Percentiles rank a stretch among this genome's conserved stretches.
Conservation (phyloP, 1,140 invertebrate genomes). For the Adelges cooleyi region DNA sequence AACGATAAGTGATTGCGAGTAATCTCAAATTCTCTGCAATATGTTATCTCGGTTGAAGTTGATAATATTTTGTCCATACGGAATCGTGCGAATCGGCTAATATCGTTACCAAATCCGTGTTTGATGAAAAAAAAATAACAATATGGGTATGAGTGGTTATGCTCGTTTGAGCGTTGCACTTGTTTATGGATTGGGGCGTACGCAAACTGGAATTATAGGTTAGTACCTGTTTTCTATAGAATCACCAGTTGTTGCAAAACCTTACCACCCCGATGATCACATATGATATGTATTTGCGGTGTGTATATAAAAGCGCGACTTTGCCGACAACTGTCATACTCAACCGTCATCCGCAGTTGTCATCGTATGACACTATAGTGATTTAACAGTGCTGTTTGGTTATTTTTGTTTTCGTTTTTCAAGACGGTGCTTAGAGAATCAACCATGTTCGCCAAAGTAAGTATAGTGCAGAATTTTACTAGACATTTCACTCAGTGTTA, state of each 20-base stretch:
- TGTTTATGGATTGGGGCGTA: not conserved
- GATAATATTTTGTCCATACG: too few species aligned
- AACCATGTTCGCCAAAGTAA: conserved; percentile 18
- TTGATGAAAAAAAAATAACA: not conserved
- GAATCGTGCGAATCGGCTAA: too few species aligned
- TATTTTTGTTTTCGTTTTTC: not conserved
- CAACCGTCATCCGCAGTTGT: not conserved
- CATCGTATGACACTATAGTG: too few species aligned
- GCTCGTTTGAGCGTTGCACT: not conserved
- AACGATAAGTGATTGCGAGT: too few species aligned
- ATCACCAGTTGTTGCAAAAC: not conserved
- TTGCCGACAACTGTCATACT: not conserved
- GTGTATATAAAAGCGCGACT: conserved; percentile 5
- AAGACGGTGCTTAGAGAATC: not conserved
- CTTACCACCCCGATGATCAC: not conserved
- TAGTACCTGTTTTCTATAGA: conserved; percentile 1
- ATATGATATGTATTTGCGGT: not conserved
- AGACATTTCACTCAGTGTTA: too few species aligned
- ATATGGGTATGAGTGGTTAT: conserved; percentile 8
- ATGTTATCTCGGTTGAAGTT: too few species aligned
- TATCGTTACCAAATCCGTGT: not conserved
- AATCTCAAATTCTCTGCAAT: too few species aligned
- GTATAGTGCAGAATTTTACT: not conserved
- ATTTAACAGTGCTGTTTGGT: not conserved
- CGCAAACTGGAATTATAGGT: conserved; percentile 4